Base-by-base conservation (phyloP, 1,140 invertebrate species). In the Zelostemma sp. region DNA sequence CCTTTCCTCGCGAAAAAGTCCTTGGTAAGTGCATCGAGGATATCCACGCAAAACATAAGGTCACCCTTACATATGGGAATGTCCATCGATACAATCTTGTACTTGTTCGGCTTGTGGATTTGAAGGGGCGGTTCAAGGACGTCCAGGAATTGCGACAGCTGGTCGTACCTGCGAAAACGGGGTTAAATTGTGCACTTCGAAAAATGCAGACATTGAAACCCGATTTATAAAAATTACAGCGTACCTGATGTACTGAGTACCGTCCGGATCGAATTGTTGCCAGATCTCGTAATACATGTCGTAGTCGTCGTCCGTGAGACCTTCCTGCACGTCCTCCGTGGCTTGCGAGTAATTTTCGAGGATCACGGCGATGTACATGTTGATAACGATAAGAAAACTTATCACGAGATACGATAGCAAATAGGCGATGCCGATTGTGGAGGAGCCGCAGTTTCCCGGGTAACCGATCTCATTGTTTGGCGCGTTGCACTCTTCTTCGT, bases 211-310 rank as follows among this genome's bases (percentile, higher is more conserved):
- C n/a, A n/a, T n/a, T n/a, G n/a, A n/a, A n/a, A n/a, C n/a, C n/a
- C n/a, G n/a, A n/a, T n/a, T n/a, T n/a, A n/a, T n/a, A n/a, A n/a
- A n/a, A n/a, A n/a, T n/a, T n/a, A n/a, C 2, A n/a, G 1, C 91
- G 85, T 97, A 96, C 53, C 92, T 89, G 74, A 99, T 98, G 86
- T 97, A 99, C 84, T 98, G 95, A 2, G 96, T 97, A 46, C 97
- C 97, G 77, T 98, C 95, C 0, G 97, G 97, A 86, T 99, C 97
- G 85, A 96, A 99, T 76, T 96, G 93, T 82, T 98, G 96, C 97
- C 97, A 99, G 71, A 98, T 97, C 86, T 99, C 97, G 82, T 99
- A 99, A 86, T 98, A 99, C 96, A 99, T 98, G 82, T 99, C 97
- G 87, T 99, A 99, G 83, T 99, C 97, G 85, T 99, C 97, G 81